Evolutionary conservation across 1,140 invertebrate genomes (phyloP).

Genomic region (Acromyrmex echinatior): DNA sequence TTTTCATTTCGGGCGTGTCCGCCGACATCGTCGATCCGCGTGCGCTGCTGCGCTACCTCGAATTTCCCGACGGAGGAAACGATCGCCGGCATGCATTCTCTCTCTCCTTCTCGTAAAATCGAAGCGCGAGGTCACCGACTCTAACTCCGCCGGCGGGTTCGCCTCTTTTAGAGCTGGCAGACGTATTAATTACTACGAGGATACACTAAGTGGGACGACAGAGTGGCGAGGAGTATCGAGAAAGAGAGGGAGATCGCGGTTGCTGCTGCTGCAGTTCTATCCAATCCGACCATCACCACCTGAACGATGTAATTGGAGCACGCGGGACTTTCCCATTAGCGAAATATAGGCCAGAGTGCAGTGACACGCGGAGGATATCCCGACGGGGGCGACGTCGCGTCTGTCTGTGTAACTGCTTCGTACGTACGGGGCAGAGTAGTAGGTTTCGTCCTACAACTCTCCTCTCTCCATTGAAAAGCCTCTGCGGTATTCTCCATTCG

Average conservation of each 20-base stretch:
- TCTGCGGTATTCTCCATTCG: slow-evolving; percentile 59
- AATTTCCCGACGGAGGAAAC: slow-evolving; percentile 47
- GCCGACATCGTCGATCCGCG: slow-evolving; percentile 28
- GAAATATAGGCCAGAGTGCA: slow-evolving; percentile 60
- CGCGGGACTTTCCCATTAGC: slow-evolving; percentile 68
- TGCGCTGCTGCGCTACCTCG: slow-evolving; percentile 45
- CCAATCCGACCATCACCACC: slow-evolving; percentile 7
- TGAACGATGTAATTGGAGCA: slow-evolving; percentile 63
- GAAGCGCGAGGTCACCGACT: slow-evolving; percentile 56
- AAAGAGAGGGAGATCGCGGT: background rate
- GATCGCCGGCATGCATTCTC: slow-evolving; percentile 15
- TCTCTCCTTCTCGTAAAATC: slow-evolving; percentile 62
- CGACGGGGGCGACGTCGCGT: slow-evolving; percentile 37
- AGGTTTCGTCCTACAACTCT: slow-evolving; percentile 63
- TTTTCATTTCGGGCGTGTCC: slow-evolving; percentile 56
- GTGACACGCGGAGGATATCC: slow-evolving; percentile 22
- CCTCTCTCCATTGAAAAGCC: slow-evolving; percentile 71
- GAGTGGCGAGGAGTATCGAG: slow-evolving; percentile 10
- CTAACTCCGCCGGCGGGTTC: slow-evolving; percentile 24
- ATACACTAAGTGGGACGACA: slow-evolving; percentile 51
- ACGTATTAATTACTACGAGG: slow-evolving; percentile 59
- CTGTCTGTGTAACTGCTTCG: slow-evolving; percentile 25
- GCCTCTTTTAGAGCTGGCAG: slow-evolving; percentile 52
- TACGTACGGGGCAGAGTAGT: slow-evolving; percentile 42
- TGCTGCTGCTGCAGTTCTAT: slow-evolving; percentile 41